Percentiles rank a stretch among this genome's conserved stretches.
Evolutionary conservation across 2,113 vertebrate species (phyloP).

Genomic region (Lota lota): DNA sequence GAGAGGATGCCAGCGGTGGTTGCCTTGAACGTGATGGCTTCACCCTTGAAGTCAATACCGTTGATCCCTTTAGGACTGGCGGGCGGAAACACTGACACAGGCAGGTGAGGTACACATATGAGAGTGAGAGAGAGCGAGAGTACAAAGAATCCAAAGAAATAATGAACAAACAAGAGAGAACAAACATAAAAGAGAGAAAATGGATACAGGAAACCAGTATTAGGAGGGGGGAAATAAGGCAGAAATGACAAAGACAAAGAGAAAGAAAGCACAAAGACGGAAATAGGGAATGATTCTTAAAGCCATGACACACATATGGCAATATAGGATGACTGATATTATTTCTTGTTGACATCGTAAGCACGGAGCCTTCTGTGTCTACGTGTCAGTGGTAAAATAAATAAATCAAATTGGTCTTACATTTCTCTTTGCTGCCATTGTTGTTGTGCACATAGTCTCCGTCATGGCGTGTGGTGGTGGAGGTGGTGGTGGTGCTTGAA

Average conservation of each 20-base stretch:
- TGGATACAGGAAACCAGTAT: no score
- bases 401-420: conserved; percentile 68
- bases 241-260: background rate
- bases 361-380: background rate
- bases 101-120: no score
- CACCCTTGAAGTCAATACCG: conserved; percentile 98
- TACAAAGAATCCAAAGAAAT: no score
- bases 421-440: conserved; percentile 92
- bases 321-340: no score
- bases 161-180: no score
- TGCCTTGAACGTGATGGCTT: conserved; percentile 98
- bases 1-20: conserved; percentile 97
- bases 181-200: no score
- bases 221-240: background rate
- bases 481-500: conserved; percentile 21
- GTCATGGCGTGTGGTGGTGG: conserved; percentile 75
- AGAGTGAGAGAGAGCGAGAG: conserved; percentile 9
- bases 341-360: no score
- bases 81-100: conserved; percentile 81
- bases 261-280: background rate
- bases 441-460: conserved; percentile 88
- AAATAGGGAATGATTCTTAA: background rate
- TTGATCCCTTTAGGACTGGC: conserved; percentile 87
- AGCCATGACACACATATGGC: no score
- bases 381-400: background rate